phyloP scores from a whole-genome alignment of 2,113 vertebrate species.

The Pionites leucogaster region DNA sequence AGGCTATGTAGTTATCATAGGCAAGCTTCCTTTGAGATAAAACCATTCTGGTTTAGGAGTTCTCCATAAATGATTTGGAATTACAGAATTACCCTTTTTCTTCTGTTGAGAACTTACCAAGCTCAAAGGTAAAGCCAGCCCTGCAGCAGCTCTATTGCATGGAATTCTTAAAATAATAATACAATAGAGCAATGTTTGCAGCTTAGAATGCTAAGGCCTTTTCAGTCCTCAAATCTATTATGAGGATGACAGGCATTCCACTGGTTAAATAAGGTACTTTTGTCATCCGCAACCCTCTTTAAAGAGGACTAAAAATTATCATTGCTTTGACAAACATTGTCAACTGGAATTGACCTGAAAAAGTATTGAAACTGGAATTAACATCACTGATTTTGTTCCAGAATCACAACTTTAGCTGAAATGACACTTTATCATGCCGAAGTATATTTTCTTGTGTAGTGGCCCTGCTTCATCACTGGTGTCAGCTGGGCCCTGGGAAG shows the following conservation, averaged over 20 bases:
- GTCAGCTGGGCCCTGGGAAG: background rate
- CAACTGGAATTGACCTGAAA: too few relatives aligned
- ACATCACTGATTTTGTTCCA: slow-evolving; percentile 48
- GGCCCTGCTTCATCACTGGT: background rate
- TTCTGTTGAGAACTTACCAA: background rate
- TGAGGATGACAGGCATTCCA: background rate
- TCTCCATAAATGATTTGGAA: background rate
- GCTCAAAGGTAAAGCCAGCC: background rate
- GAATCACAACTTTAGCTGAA: slow-evolving; percentile 42
- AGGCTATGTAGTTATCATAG: background rate
- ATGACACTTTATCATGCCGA: slow-evolving; percentile 24
- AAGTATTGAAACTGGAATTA: slow-evolving; percentile 9
- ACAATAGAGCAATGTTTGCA: background rate
- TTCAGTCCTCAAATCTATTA: background rate
- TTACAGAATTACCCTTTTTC: background rate
- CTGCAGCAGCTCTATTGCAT: background rate
- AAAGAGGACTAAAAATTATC: slow-evolving; percentile 10
- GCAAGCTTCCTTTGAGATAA: background rate
- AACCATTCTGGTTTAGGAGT: background rate
- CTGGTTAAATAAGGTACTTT: background rate
- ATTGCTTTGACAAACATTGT: slow-evolving; percentile 13
- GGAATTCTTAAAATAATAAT: background rate
- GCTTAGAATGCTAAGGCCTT: background rate
- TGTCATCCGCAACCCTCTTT: slow-evolving; percentile 6
- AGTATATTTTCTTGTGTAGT: background rate